These are phyloP conservation scores for Neoscelio sp. DNA, from an alignment of 2,888 invertebrate species.

Conservation along the genomic window DNA sequence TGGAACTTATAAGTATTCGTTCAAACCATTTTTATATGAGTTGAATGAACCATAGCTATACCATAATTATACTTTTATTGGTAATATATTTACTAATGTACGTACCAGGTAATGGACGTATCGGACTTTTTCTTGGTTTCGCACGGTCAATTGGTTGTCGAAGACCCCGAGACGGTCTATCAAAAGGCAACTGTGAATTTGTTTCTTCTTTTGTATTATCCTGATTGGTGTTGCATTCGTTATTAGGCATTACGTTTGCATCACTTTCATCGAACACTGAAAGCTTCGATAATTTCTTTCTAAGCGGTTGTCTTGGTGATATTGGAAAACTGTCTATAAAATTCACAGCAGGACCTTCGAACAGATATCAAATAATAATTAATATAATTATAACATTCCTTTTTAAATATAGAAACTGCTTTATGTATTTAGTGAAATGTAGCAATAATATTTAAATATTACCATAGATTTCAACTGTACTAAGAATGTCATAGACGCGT, in stretches of 20 bases:
- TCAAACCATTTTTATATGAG: too few relatives aligned
- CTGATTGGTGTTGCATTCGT: slow-evolving; percentile 40
- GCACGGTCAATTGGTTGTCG: slow-evolving; percentile 77
- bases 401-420: too few relatives aligned
- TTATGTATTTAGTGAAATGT: too few relatives aligned
- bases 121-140: slow-evolving; percentile 79
- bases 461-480: slow-evolving; percentile 86
- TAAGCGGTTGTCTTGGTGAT: slow-evolving; percentile 78
- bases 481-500: slow-evolving; percentile 88
- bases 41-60: too few relatives aligned
- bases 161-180: slow-evolving; percentile 73
- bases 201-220: slow-evolving; percentile 70
- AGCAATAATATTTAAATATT: slow-evolving; percentile 15
- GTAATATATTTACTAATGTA: not conserved
- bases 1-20: too few relatives aligned
- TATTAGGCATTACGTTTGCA: slow-evolving; percentile 53
- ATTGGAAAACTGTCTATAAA: slow-evolving; percentile 78
- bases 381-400: too few relatives aligned
- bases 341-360: slow-evolving; percentile 75
- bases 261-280: slow-evolving; percentile 70
- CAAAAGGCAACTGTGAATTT: slow-evolving; percentile 60
- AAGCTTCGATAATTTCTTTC: slow-evolving; percentile 74
- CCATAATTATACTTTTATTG: too few relatives aligned
- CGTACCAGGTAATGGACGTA: slow-evolving; percentile 78
- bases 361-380: not conserved